A percentile compares a stretch with the other conserved stretches of the same genome.
phyloP scores from a whole-genome alignment of 2,113 vertebrate species.

The Anarhynchus alexandrinus region DNA sequence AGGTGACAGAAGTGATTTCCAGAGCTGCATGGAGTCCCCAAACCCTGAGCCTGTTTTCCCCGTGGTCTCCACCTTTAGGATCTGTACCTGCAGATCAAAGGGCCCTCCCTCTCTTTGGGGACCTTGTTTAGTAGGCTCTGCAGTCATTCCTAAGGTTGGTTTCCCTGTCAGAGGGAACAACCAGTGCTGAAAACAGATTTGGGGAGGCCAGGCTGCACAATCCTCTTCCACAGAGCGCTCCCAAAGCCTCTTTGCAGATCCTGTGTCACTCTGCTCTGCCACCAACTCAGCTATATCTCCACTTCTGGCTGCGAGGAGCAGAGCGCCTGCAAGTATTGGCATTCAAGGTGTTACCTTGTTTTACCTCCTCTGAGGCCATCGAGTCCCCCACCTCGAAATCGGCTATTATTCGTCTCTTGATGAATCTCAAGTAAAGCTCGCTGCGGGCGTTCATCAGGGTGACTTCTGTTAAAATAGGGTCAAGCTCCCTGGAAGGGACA shows the following conservation, averaged over 20 bases:
- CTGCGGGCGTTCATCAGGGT: conserved; percentile 94
- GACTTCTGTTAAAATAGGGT: conserved; percentile 92
- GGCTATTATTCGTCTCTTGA: conserved; percentile 85
- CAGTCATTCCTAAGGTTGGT: neutral
- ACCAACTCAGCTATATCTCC: neutral
- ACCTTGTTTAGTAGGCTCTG: neutral
- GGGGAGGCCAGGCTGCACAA: neutral
- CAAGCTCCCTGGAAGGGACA: conserved; percentile 82
- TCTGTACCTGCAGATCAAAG: neutral
- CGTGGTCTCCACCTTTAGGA: neutral
- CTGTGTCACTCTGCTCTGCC: neutral
- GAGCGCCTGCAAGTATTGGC: neutral
- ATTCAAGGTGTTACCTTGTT: conserved; percentile 80
- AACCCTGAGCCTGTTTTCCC: neutral
- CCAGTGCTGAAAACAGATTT: neutral
- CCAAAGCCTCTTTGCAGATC: neutral
- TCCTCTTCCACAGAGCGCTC: rapidly evolving
- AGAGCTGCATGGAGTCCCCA: neutral
- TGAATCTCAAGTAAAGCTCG: conserved; percentile 93
- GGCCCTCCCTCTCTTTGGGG: neutral
- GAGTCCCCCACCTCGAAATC: conserved; percentile 96
- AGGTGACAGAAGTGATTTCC: neutral
- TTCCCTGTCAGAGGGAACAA: neutral
- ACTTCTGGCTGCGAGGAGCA: neutral
- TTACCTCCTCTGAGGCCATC: conserved; percentile 81